Conservation (phyloP, 2,888 invertebrate genomes). For the Teleiodes luculella region DNA sequence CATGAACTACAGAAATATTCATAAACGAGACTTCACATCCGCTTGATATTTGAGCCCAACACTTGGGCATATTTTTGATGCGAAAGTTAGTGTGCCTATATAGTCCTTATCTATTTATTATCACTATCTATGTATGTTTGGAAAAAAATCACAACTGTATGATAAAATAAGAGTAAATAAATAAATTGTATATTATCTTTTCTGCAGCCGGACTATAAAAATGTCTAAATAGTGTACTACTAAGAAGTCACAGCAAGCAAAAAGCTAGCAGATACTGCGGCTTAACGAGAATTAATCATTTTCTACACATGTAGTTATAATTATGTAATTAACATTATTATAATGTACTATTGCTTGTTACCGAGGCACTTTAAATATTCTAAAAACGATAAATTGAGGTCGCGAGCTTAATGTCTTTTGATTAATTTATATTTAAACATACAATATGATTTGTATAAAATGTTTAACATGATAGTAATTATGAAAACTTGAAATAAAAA, state of each 20-base stretch:
- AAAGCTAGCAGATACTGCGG: not conserved
- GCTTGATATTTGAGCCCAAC: too few species aligned
- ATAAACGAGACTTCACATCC: too few species aligned
- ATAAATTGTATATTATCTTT: not conserved
- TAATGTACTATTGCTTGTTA: constrained; percentile 6
- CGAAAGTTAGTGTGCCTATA: too few species aligned
- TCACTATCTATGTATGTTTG: too few species aligned
- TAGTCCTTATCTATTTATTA: too few species aligned
- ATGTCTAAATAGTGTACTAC: not conserved
- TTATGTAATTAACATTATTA: not conserved
- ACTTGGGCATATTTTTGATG: too few species aligned
- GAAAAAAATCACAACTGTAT: too few species aligned
- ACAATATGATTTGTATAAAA: constrained; percentile 1
- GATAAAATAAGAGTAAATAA: too few species aligned
- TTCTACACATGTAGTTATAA: not conserved
- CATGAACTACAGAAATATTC: too few species aligned
- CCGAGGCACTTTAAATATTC: constrained; percentile 12
- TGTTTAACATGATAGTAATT: not conserved
- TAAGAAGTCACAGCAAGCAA: not conserved
- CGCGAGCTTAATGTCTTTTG: not conserved
- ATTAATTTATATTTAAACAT: not conserved
- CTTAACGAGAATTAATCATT: not conserved
- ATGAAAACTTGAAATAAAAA: not conserved
- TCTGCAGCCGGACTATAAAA: not conserved
- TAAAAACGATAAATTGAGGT: not conserved